These are phyloP conservation scores for Drosophila nigritarsus DNA, from an alignment of 2,888 invertebrate genomes.

Conservation along the genomic window DNA sequence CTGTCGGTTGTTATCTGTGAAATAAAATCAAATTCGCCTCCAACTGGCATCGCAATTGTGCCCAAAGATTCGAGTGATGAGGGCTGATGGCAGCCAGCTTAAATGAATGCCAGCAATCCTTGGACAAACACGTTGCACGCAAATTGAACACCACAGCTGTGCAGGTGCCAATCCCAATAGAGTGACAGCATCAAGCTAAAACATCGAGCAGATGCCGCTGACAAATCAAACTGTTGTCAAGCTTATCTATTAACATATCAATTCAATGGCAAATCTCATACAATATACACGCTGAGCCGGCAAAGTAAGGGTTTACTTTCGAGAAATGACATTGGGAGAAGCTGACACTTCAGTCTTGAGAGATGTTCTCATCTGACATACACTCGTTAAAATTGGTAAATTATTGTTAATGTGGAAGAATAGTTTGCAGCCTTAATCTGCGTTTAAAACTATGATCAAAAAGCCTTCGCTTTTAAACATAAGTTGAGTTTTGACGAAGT, in stretches of 20 bases:
- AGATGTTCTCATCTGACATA: background rate
- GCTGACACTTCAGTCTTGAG: background rate
- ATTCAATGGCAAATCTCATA: background rate
- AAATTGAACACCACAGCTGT: constrained; percentile 23
- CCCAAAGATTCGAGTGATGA: constrained; percentile 6
- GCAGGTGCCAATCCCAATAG: constrained; percentile 1
- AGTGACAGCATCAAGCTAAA: background rate
- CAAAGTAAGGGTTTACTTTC: background rate
- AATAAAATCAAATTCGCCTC: constrained; percentile 42
- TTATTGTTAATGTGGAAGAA: background rate
- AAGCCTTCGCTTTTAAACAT: too few relatives aligned
- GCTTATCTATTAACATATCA: background rate
- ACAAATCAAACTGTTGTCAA: background rate
- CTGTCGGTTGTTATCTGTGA: constrained; percentile 15
- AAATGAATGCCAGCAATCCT: constrained; percentile 10
- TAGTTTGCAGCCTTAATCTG: background rate
- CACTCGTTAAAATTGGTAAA: background rate
- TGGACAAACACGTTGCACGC: constrained; percentile 10
- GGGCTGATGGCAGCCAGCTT: constrained; percentile 20
- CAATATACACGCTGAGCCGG: background rate
- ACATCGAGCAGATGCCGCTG: background rate
- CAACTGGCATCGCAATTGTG: constrained; percentile 33
- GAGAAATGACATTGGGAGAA: background rate
- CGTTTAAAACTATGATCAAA: too few relatives aligned
- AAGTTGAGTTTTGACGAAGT: too few relatives aligned